Evolutionary conservation across 1,140 invertebrate species (phyloP).

Genomic region (Sycobia sp.): DNA sequence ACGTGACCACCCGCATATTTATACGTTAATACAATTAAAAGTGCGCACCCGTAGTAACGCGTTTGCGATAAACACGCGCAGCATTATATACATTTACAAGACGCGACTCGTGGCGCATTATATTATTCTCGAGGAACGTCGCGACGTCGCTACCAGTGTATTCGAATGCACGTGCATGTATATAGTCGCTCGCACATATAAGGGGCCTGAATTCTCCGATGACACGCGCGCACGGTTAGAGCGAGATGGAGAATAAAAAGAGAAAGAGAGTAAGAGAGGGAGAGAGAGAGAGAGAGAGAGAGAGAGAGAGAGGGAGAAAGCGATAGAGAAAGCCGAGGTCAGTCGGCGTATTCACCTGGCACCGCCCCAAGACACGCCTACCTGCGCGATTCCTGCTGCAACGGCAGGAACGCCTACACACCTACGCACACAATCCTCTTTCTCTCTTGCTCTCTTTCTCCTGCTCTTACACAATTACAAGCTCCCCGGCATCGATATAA

Average conservation of each 20-base stretch:
- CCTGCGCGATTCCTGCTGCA: slow-evolving; percentile 52
- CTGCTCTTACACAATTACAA: slow-evolving; percentile 10
- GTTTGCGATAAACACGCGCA: no score
- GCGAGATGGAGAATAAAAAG: slow-evolving; percentile 1
- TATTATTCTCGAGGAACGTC: neutral
- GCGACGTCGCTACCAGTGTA: neutral
- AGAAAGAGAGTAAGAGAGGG: no score
- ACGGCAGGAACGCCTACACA: slow-evolving; percentile 54
- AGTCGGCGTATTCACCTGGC: slow-evolving; percentile 54
- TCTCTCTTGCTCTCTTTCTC: neutral
- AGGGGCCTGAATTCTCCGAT: slow-evolving; percentile 15
- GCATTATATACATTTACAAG: neutral
- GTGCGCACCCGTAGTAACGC: no score
- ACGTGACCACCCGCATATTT: no score
- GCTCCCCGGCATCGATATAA: neutral
- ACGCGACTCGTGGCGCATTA: neutral
- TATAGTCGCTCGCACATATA: no score
- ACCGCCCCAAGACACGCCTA: slow-evolving; percentile 61
- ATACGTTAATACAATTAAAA: no score
- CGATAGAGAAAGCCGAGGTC: slow-evolving; percentile 44
- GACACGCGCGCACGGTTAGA: slow-evolving; percentile 40
- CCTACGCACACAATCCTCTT: slow-evolving; percentile 39
- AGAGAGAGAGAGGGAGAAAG: slow-evolving; percentile 24
- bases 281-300: slow-evolving; percentile 15
- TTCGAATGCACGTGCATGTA: neutral